Base-by-base conservation (phyloP, 1,140 invertebrate species). In the Aleiodes sp. region DNA sequence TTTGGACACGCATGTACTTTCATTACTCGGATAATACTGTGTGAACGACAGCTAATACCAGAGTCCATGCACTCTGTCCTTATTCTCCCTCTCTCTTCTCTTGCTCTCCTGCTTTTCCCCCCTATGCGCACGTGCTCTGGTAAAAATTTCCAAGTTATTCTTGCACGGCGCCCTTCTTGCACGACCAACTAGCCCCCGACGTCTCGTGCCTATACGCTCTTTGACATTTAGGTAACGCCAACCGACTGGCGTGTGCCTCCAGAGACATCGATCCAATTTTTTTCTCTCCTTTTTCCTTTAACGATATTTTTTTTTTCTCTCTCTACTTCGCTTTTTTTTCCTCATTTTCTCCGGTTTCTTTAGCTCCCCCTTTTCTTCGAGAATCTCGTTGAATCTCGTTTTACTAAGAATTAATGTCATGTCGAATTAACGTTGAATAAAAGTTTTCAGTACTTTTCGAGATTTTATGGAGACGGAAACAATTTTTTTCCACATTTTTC, bases 261-360 rank as follows among this genome's bases (percentile, higher is more conserved):
- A 9, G 19, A 56, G 26, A 19, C 29, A 56, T 66, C 46, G 65
- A 66, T 56, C 65, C 43, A 56, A 33, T 66, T 66, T 29, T 33
- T 24, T 65, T 60, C n/a, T n/a, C n/a, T n/a, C n/a, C n/a, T 35
- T 35, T 35, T 26, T 19, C 41, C 14, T 19, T 14, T 46, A 8
- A 46, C 16, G 41, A 16, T n/a, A 7, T 19, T 46, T 59, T 59
- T 46, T 19, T 14, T 35, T 52, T 66, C 26, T 64, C 41, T 65
- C 26, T 35, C 21, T 65, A 10, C 41, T 41, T 12, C 26, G 4
- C 35, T 65, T 41, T 41, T 28, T 65, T 65, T 41, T 43, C 29
- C 28, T 26, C 28, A 26, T 24, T 21, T 28, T 59, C 14, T 59
- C 16, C 21, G 14, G 16, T 59, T 59, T 59, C 21, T 59, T 28